These are phyloP conservation scores for Chaetodon trifasciatus DNA, from an alignment of 2,797 vertebrate species.

Conservation along the genomic window DNA sequence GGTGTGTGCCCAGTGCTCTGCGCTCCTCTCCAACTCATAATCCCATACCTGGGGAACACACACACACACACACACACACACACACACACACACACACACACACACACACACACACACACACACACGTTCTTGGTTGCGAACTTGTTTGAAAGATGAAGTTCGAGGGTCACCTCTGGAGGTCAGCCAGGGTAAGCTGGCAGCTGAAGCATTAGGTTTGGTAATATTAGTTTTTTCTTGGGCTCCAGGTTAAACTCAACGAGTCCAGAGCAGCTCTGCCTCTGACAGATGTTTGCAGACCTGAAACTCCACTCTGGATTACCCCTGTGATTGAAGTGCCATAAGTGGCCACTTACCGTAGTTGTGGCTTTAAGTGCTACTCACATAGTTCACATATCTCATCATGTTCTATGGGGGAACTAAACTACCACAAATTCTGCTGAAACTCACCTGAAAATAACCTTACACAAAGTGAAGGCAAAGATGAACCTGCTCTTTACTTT, in stretches of 20 bases:
- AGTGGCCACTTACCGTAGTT: conserved; percentile 44
- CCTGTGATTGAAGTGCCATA: conserved; percentile 26
- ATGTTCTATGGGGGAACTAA: conserved; percentile 16
- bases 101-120: conserved; percentile 31
- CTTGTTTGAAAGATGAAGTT: neutral
- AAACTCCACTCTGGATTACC: conserved; percentile 31
- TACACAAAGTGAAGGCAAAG: conserved; percentile 16
- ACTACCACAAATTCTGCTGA: conserved; percentile 22
- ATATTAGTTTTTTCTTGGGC: conserved; percentile 1
- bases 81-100: conserved; percentile 25
- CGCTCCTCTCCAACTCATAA: conserved; percentile 93
- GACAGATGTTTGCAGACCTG: conserved; percentile 37
- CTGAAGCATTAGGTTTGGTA: neutral
- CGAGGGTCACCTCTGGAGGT: neutral
- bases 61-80: conserved; percentile 39
- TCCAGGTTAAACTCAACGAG: conserved; percentile 16
- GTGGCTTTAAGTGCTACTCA: conserved; percentile 35
- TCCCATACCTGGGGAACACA: conserved; percentile 90
- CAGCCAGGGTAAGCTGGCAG: neutral
- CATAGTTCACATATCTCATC: conserved; percentile 31
- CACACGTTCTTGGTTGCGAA: neutral
- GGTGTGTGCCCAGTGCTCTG: conserved; percentile 93
- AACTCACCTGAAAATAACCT: conserved; percentile 16
- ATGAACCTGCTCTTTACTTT: conserved; percentile 42
- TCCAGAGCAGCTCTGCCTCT: conserved; percentile 18